Percentiles rank a stretch among this genome's conserved stretches.
Conservation (phyloP, 2,113 vertebrate species). For the Kryptolebias marmoratus region DNA sequence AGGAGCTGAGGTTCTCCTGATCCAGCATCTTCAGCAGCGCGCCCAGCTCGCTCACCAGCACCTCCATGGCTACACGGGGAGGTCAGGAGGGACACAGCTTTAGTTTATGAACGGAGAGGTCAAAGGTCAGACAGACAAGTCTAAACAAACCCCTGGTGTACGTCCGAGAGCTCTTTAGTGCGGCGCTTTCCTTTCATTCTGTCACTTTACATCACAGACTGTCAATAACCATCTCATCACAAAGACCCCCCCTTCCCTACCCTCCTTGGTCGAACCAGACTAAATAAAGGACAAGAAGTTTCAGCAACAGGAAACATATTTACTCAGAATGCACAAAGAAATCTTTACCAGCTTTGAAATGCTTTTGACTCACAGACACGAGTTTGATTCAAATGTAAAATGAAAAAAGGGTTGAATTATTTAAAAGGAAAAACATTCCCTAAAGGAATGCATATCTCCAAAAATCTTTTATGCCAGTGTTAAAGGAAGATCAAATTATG, state of each 20-base stretch:
- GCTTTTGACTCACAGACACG: no score
- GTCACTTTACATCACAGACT: constrained; percentile 48
- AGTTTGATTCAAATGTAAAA: no score
- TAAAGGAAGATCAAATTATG: no score
- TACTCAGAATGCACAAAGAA: constrained; percentile 1
- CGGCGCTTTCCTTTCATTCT: constrained; percentile 42
- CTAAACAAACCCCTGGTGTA: constrained; percentile 61
- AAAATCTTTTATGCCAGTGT: no score
- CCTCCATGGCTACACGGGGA: constrained; percentile 86
- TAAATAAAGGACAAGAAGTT: constrained; percentile 51
- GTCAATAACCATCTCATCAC: constrained; percentile 28
- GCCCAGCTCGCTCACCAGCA: constrained; percentile 91
- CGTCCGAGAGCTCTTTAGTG: constrained; percentile 19
- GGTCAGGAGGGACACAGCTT: constrained; percentile 29
- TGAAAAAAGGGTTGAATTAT: no score
- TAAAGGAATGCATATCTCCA: no score
- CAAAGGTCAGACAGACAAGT: constrained; percentile 56
- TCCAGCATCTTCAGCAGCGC: constrained; percentile 93
- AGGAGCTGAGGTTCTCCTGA: constrained; percentile 91
- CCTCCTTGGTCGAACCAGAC: constrained; percentile 32
- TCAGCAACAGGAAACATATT: constrained; percentile 25
- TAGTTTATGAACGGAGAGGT: constrained; percentile 41
- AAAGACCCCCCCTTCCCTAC: background rate
- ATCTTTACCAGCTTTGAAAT: no score
- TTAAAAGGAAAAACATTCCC: no score